Evolutionary conservation across 1,140 invertebrate species (phyloP).

Genomic region (Drosophila ercepeae): DNA sequence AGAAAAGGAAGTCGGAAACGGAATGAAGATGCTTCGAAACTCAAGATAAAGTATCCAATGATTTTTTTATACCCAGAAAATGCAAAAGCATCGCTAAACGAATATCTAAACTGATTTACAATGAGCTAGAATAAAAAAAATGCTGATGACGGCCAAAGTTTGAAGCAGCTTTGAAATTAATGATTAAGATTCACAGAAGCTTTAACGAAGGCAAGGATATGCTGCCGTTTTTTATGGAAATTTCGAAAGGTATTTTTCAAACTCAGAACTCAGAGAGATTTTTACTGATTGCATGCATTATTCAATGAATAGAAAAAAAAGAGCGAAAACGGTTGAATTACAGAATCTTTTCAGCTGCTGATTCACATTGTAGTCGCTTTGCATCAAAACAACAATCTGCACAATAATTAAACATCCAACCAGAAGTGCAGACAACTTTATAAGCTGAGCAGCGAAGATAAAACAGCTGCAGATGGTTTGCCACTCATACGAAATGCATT

Average conservation of each 20-base stretch:
- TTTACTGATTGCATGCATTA: conserved; percentile 3
- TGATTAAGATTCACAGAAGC: conserved; percentile 23
- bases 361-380: conserved; percentile 1
- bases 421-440: conserved; percentile 31
- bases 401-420: conserved; percentile 13
- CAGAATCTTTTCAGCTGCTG: conserved; percentile 1
- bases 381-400: conserved; percentile 14
- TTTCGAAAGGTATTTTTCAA: conserved; percentile 8
- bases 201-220: conserved; percentile 1
- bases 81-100: conserved; percentile 14
- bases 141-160: background rate
- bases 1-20: conserved; percentile 1
- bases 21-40: conserved; percentile 29
- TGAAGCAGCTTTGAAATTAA: conserved; percentile 29
- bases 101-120: conserved; percentile 47
- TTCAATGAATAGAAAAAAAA: background rate
- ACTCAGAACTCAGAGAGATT: background rate
- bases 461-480: conserved; percentile 18
- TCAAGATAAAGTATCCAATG: conserved; percentile 63
- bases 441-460: conserved; percentile 6
- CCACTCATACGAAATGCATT: conserved; percentile 53
- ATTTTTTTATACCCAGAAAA: conserved; percentile 18
- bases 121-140: conserved; percentile 12
- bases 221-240: conserved; percentile 3
- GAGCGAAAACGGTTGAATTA: background rate